Evolutionary conservation across 2,888 invertebrate species (phyloP).

Genomic region (Pediacus dermestoides): DNA sequence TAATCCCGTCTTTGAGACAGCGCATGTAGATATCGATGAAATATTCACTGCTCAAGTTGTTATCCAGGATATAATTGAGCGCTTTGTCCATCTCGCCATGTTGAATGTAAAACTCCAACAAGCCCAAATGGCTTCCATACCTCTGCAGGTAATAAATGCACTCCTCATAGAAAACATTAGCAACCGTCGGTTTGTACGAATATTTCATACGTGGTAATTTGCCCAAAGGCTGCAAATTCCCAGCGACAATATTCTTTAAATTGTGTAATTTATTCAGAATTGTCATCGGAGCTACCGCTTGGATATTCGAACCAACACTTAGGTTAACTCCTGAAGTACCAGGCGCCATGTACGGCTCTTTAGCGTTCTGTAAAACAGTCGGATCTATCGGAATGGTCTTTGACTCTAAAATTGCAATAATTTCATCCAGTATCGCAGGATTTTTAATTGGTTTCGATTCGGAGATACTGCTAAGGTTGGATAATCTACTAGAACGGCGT

Average conservation of each 20-base stretch:
- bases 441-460: slow-evolving; percentile 58
- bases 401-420: slow-evolving; percentile 65
- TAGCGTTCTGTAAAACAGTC: no score
- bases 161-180: slow-evolving; percentile 67
- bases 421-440: slow-evolving; percentile 67
- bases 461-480: slow-evolving; percentile 34
- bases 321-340: no score
- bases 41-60: slow-evolving; percentile 63
- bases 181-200: slow-evolving; percentile 39
- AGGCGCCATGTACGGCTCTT: no score
- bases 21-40: slow-evolving; percentile 74
- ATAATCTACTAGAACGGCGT: slow-evolving; percentile 22
- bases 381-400: slow-evolving; percentile 56
- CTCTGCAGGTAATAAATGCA: slow-evolving; percentile 76
- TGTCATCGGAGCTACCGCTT: slow-evolving; percentile 53
- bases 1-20: slow-evolving; percentile 62
- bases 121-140: slow-evolving; percentile 73
- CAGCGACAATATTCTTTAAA: slow-evolving; percentile 47
- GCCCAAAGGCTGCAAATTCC: slow-evolving; percentile 36
- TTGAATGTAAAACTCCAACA: slow-evolving; percentile 72
- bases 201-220: slow-evolving; percentile 17
- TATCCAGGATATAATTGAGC: slow-evolving; percentile 65
- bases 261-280: slow-evolving; percentile 50
- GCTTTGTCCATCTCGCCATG: slow-evolving; percentile 68
- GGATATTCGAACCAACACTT: slow-evolving; percentile 34